phyloP scores from a whole-genome alignment of 2,797 vertebrate genomes.

The Anguilla megastoma region DNA sequence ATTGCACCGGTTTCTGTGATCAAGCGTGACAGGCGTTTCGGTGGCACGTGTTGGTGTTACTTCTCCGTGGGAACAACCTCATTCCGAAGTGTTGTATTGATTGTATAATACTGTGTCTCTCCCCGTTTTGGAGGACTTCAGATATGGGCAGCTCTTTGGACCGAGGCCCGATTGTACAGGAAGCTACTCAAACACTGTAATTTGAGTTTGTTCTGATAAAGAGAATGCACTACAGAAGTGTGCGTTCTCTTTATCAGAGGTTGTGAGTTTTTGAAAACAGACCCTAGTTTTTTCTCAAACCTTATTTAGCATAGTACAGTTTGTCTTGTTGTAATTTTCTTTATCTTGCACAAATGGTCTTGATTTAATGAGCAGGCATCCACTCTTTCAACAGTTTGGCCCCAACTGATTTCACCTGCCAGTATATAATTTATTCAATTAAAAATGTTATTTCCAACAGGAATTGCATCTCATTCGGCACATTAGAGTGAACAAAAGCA shows the following conservation, averaged over 20 bases:
- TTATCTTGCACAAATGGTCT: background rate
- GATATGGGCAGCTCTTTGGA: slow-evolving; percentile 47
- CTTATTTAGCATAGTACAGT: background rate
- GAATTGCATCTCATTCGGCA: too few relatives aligned
- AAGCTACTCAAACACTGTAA: slow-evolving; percentile 35
- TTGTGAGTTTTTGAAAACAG: background rate
- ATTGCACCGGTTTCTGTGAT: background rate
- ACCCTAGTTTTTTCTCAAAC: background rate
- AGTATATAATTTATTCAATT: background rate
- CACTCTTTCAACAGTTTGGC: background rate
- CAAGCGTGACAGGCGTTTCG: background rate
- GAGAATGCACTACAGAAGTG: background rate
- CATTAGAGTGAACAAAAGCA: too few relatives aligned
- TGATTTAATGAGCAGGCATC: background rate
- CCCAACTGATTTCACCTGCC: background rate
- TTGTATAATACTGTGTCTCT: slow-evolving; percentile 34
- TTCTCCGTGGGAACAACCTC: background rate
- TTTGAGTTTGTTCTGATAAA: background rate
- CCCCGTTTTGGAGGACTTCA: slow-evolving; percentile 36
- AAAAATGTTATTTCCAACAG: too few relatives aligned
- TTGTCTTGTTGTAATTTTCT: background rate
- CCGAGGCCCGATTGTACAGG: slow-evolving; percentile 36
- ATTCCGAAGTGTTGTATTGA: background rate
- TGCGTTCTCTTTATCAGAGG: background rate
- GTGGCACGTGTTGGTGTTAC: background rate